Conservation (phyloP, 2,888 invertebrate genomes). For the Agrotis segetum region DNA sequence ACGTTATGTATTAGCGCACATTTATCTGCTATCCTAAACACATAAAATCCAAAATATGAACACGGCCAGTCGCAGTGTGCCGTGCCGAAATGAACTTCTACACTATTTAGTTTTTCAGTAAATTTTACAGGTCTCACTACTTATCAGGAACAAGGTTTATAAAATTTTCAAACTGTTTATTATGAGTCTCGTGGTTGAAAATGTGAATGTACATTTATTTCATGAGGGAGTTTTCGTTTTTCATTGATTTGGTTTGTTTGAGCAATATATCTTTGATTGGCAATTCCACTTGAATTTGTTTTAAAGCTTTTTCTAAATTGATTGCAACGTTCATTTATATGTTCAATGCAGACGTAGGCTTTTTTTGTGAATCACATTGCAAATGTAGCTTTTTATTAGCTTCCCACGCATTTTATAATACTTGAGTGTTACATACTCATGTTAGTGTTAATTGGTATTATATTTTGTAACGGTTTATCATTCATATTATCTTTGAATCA, state of each 20-base stretch:
- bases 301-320: conserved; percentile 54
- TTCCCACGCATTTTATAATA: conserved; percentile 67
- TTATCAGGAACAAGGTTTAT: conserved; percentile 90
- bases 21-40: conserved; percentile 13
- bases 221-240: conserved; percentile 56
- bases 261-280: conserved; percentile 69
- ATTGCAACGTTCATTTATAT: conserved; percentile 44
- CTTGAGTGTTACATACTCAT: conserved; percentile 48
- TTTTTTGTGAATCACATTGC: conserved; percentile 65
- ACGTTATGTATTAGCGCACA: conserved; percentile 34
- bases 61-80: background rate
- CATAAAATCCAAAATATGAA: conserved; percentile 5
- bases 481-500: conserved; percentile 12
- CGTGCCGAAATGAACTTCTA: conserved; percentile 75
- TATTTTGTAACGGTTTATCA: conserved; percentile 28
- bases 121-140: conserved; percentile 90
- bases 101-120: conserved; percentile 89
- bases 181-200: conserved; percentile 79
- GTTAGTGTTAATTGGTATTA: conserved; percentile 27
- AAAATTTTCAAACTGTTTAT: conserved; percentile 77
- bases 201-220: conserved; percentile 79
- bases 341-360: conserved; percentile 55
- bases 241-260: conserved; percentile 65
- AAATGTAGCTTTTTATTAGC: conserved; percentile 73
- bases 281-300: conserved; percentile 52